Evolutionary conservation across 2,888 invertebrate species (phyloP).

Genomic region (Tipula helvola): DNA sequence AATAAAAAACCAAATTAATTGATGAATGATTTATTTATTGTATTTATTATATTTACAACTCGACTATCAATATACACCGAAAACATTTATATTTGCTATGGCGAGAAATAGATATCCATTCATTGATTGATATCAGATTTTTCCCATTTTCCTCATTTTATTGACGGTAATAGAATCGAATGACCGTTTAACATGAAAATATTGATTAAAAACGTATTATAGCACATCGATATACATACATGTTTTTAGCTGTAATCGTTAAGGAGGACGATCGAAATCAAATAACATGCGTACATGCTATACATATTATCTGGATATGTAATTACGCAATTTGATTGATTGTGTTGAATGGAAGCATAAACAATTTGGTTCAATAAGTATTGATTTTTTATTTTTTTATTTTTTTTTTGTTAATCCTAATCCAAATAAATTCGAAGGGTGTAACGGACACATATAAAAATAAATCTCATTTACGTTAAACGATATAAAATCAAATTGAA

Average conservation of each 20-base stretch:
- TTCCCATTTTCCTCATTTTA: neutral
- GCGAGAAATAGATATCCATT: neutral
- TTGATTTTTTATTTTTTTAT: neutral
- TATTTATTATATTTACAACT: neutral
- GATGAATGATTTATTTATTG: neutral
- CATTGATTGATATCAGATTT: neutral
- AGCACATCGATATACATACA: neutral
- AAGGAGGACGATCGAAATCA: neutral
- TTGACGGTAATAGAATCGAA: neutral
- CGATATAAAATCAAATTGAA: neutral
- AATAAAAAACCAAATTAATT: neutral
- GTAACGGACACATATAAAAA: neutral
- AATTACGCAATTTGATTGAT: slow-evolving; percentile 4
- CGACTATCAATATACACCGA: neutral
- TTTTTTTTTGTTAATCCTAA: neutral
- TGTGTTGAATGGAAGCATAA: neutral
- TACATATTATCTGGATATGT: neutral
- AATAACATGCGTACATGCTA: neutral
- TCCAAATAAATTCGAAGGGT: neutral
- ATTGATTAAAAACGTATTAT: neutral
- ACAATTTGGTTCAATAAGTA: neutral
- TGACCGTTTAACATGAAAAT: neutral
- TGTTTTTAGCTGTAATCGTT: no score
- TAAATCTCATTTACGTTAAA: neutral
- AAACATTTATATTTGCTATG: neutral